phyloP scores from a whole-genome alignment of 2,113 vertebrate species.

The Thymallus thymallus region DNA sequence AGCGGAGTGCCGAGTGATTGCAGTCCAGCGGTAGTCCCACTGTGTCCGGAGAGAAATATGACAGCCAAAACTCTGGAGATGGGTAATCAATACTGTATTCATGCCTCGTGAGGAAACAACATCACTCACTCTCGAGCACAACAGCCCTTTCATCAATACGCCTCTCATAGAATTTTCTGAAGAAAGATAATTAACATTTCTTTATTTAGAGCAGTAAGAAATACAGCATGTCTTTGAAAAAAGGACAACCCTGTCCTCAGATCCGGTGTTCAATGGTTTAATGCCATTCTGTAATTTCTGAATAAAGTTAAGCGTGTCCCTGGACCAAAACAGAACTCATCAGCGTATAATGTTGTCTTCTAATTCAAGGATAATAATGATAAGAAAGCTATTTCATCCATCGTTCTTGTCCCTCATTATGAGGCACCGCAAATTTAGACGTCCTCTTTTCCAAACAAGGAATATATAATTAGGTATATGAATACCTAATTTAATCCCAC shows the following conservation, averaged over 20 bases:
- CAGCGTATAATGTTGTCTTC: neutral
- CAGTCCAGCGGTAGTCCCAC: slow-evolving; percentile 65
- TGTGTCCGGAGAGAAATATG: slow-evolving; percentile 65
- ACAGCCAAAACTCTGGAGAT: slow-evolving; percentile 60
- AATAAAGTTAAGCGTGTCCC: neutral
- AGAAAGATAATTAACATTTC: slow-evolving; percentile 61
- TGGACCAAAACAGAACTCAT: neutral
- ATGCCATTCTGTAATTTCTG: neutral
- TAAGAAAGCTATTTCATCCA: too few relatives aligned
- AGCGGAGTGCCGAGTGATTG: slow-evolving; percentile 69
- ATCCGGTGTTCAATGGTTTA: neutral
- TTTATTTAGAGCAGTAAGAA: slow-evolving; percentile 52
- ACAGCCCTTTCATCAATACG: slow-evolving; percentile 63
- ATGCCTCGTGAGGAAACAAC: slow-evolving; percentile 64
- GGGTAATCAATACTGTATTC: slow-evolving; percentile 78
- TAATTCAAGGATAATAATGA: too few relatives aligned
- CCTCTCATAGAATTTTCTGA: slow-evolving; percentile 48
- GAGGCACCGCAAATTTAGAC: too few relatives aligned
- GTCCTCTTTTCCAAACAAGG: too few relatives aligned
- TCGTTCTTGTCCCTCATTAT: too few relatives aligned
- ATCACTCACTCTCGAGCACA: slow-evolving; percentile 66
- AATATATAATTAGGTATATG: too few relatives aligned
- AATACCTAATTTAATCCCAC: neutral
- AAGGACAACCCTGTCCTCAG: neutral
- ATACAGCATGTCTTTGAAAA: too few relatives aligned